phyloP scores from a whole-genome alignment of 2,888 invertebrate species.

The Apamea sordens region DNA sequence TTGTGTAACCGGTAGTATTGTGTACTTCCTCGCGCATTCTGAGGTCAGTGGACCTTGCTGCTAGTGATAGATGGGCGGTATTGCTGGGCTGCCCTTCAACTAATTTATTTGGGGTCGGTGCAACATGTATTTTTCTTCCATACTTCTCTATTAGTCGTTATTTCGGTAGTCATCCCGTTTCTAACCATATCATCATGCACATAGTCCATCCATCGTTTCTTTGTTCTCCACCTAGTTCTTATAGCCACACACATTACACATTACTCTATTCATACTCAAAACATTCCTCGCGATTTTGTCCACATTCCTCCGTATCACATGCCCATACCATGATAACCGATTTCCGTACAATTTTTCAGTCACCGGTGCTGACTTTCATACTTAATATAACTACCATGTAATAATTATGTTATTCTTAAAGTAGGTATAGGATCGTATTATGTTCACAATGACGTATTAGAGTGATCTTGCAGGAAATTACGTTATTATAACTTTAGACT shows the following conservation, averaged over 20 bases:
- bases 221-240: neutral
- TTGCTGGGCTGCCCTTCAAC: neutral
- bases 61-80: constrained; percentile 19
- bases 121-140: neutral
- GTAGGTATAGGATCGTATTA: neutral
- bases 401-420: neutral
- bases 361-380: neutral
- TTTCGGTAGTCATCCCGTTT: neutral
- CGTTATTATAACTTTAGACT: neutral
- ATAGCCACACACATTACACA: neutral
- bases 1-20: constrained; percentile 38
- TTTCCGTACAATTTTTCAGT: neutral
- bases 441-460: neutral
- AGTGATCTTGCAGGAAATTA: neutral
- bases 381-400: neutral
- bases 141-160: neutral
- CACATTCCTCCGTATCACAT: neutral
- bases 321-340: neutral
- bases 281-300: neutral
- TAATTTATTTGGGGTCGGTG: neutral
- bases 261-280: neutral
- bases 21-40: constrained; percentile 21
- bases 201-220: neutral
- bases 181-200: neutral
- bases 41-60: constrained; percentile 48